Conservation (phyloP, 2,113 vertebrate genomes). For the Paralichthys olivaceus region DNA sequence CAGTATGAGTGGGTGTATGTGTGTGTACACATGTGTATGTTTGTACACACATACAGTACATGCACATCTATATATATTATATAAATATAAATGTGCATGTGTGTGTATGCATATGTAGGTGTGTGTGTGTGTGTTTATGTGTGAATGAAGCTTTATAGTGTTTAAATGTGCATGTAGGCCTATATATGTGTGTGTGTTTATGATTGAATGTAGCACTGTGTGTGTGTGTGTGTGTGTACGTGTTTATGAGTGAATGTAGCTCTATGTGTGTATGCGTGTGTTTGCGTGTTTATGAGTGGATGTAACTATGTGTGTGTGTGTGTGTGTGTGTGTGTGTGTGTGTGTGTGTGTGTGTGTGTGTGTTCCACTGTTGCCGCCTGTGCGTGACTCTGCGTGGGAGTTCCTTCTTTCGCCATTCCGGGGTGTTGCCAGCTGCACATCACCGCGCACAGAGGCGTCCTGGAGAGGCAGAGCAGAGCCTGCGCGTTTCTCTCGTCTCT, state of each 20-base stretch:
- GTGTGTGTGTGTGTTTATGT: constrained; percentile 15
- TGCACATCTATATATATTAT: too few relatives aligned
- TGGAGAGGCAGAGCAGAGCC: constrained; percentile 52
- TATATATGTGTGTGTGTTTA: too few relatives aligned
- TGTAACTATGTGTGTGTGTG: too few relatives aligned
- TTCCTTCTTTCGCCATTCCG: constrained; percentile 84
- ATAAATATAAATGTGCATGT: not conserved
- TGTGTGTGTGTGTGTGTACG: too few relatives aligned
- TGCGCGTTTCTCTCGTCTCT: constrained; percentile 49
- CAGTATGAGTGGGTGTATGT: constrained; percentile 73
- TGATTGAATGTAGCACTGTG: too few relatives aligned
- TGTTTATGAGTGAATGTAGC: not conserved
- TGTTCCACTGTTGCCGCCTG: constrained; percentile 13
- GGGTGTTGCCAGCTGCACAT: constrained; percentile 81
- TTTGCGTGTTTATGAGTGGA: not conserved
- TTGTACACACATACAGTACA: too few relatives aligned
- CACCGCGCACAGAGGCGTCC: constrained; percentile 67
- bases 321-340: too few relatives aligned
- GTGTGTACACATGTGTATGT: constrained; percentile 7
- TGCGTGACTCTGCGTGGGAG: constrained; percentile 80
- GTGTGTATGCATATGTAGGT: constrained; percentile 40
- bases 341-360: constrained; percentile 27
- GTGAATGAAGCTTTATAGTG: too few relatives aligned
- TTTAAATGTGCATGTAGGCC: too few relatives aligned
- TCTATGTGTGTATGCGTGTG: constrained; percentile 29